Base-by-base conservation (phyloP, 2,113 vertebrate species). In the Channa argus region DNA sequence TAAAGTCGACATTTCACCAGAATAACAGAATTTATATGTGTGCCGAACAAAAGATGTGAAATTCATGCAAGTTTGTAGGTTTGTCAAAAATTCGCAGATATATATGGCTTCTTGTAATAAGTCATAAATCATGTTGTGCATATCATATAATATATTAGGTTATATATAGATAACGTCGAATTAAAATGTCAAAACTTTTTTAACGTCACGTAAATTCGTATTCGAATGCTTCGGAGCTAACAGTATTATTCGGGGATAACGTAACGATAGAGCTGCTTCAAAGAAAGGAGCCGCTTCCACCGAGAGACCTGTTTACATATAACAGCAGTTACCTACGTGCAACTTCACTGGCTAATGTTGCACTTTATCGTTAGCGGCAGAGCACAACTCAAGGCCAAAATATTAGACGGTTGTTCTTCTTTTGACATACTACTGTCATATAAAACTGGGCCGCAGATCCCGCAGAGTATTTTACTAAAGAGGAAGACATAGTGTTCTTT, bases 71-170 rank as follows among this genome's bases (percentile, higher is more conserved):
- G 0, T 6, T 5, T 33, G n/a, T 33, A 0, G 38, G 6, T 5
- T 0, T 14, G 4, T 56, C 0, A 5, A 3, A 52, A 14, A 8
- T 3, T 3, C 3, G 38, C 1, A 7, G 0, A 0, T 12, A 3
- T 39, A 8, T 11, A 5, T 6, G 2, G n/a, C 2, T 54, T 6
- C 24, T 8, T 36, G 24, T 24, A 24, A 24, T 24, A 24, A 24
- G 24, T 24, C 24, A 24, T 24, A 8, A 41, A 41, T 41, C 6
- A 41, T 41, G 39, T 24, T 24, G 24, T 24, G 24, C 24, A 24
- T 24, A 24, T 24, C 24, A 24, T 24, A 24, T 24, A 24, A 24
- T 24, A 24, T 24, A 24, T 24, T 24, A 24, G 24, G 39, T 41
- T 41, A 41, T 41, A 41, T 24, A 24, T 24, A 24, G 24, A 41